Evolutionary conservation across 2,113 vertebrate genomes (phyloP).

Genomic region (Heteronetta atricapilla): DNA sequence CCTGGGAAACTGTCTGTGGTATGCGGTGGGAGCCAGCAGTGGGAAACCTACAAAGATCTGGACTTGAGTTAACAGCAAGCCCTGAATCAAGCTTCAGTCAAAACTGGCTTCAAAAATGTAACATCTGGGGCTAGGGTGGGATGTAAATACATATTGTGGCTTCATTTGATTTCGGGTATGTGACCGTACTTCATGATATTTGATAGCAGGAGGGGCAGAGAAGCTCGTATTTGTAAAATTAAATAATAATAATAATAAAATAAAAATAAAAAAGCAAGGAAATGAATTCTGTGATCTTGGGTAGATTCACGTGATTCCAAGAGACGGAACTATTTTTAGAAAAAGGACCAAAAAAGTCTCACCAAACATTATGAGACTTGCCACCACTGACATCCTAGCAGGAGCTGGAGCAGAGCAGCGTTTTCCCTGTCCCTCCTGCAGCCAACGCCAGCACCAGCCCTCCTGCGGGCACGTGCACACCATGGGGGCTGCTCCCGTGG

Average conservation of each 20-base stretch:
- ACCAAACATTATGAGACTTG: neutral
- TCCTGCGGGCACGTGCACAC: neutral
- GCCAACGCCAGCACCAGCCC: accelerated
- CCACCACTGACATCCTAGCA: neutral
- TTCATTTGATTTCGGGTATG: neutral
- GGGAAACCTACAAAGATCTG: neutral
- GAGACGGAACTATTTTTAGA: neutral
- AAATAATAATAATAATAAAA: too few species aligned
- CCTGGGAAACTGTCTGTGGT: neutral
- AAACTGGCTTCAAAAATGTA: neutral
- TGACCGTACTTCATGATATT: neutral
- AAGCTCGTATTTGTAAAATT: neutral
- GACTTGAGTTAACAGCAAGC: neutral
- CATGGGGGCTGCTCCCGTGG: accelerated
- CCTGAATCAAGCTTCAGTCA: neutral
- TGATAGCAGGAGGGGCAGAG: neutral
- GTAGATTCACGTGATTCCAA: neutral
- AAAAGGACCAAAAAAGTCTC: neutral
- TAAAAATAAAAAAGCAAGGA: too few species aligned
- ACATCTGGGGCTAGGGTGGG: neutral
- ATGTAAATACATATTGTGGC: neutral
- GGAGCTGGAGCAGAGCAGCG: neutral
- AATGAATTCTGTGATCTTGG: neutral
- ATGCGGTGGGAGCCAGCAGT: neutral
- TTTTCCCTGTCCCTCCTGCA: neutral